Percentiles rank a stretch among this genome's conserved stretches.
These are phyloP conservation scores for Argyrosomus regius DNA, from an alignment of 2,797 vertebrate species.

Conservation along the genomic window DNA sequence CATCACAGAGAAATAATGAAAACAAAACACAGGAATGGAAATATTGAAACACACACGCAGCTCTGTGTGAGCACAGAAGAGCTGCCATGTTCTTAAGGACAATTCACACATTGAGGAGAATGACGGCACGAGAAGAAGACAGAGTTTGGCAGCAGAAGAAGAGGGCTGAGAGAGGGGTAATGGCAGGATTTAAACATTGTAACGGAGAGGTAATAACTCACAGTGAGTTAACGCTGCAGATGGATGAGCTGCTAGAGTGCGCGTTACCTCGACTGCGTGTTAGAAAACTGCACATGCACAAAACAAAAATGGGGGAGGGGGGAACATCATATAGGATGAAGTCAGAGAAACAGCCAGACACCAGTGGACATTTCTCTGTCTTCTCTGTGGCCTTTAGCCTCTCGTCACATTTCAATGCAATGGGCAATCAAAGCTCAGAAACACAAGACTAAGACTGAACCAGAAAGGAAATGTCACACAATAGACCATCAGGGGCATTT, in stretches of 20 bases:
- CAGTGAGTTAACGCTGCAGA: conserved; percentile 98
- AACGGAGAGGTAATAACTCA: conserved; percentile 92
- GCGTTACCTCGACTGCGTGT: conserved; percentile 93
- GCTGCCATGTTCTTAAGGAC: conserved; percentile 21
- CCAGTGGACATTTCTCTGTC: conserved; percentile 41
- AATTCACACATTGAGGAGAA: conserved; percentile 30
- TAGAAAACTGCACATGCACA: conserved; percentile 94
- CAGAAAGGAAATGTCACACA: conserved; percentile 39
- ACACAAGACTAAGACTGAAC: conserved; percentile 41
- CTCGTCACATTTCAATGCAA: conserved; percentile 39
- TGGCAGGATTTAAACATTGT: conserved; percentile 64
- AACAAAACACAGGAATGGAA: background rate
- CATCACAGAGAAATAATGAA: conserved; percentile 14
- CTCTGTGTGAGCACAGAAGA: conserved; percentile 30
- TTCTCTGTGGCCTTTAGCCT: conserved; percentile 48
- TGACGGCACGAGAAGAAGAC: conserved; percentile 20
- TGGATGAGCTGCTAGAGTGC: conserved; percentile 95
- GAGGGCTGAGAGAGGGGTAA: conserved; percentile 27
- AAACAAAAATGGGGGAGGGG: conserved; percentile 82
- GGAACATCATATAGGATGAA: conserved; percentile 71
- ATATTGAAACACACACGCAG: conserved; percentile 21
- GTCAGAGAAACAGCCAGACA: conserved; percentile 64
- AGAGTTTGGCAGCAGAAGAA: conserved; percentile 37
- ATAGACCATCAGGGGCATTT: conserved; percentile 8
- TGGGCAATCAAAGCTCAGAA: conserved; percentile 44